phyloP scores from a whole-genome alignment of 1,140 invertebrate genomes.

The Brachionus rotundiformis region DNA sequence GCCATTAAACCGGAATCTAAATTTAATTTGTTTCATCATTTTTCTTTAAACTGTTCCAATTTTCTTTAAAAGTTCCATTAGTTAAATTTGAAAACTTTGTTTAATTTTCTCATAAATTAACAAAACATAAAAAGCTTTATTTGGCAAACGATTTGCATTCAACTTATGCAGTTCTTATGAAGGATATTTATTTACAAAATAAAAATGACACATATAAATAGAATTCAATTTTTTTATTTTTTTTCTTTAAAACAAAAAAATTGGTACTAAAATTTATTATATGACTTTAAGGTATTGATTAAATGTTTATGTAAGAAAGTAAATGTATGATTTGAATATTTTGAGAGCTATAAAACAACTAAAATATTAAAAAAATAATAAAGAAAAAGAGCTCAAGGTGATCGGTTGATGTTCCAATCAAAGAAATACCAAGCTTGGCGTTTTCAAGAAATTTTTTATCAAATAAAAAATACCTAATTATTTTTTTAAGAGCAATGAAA shows the following conservation, averaged over 20 bases:
- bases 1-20: not conserved
- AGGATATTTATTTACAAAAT: not conserved
- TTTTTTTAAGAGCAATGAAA: slow-evolving; percentile 13
- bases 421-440: not conserved
- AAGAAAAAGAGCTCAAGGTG: slow-evolving; percentile 33
- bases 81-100: too few relatives aligned
- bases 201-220: not conserved
- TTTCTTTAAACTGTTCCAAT: too few relatives aligned
- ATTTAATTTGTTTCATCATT: not conserved
- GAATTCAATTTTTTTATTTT: not conserved
- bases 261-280: not conserved
- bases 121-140: not conserved
- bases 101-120: not conserved
- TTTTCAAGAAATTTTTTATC: not conserved
- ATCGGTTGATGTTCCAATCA: slow-evolving; percentile 24
- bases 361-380: slow-evolving; percentile 20
- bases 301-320: slow-evolving; percentile 14
- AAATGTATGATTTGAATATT: not conserved
- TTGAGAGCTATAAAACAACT: not conserved
- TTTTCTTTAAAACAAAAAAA: not conserved
- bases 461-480: slow-evolving; percentile 1
- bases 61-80: too few relatives aligned
- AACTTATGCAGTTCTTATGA: not conserved
- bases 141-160: not conserved
- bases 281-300: not conserved